phyloP scores from a whole-genome alignment of 2,113 vertebrate species.

The Dicerorhinus sumatrensis region DNA sequence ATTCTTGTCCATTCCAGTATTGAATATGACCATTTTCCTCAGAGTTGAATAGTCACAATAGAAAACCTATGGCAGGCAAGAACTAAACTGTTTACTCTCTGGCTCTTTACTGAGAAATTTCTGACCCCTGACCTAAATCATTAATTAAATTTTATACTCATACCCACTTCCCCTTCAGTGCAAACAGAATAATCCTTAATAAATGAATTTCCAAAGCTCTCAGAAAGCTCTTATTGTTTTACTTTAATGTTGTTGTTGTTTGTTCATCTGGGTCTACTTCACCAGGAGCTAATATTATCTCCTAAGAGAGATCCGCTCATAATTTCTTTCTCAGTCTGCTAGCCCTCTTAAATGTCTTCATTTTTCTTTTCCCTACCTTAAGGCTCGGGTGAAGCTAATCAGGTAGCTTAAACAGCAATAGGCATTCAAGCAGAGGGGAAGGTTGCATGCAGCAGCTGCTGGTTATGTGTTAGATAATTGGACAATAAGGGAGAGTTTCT shows the following conservation, averaged over 20 bases:
- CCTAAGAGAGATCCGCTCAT: neutral
- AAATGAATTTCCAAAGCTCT: neutral
- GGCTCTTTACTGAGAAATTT: neutral
- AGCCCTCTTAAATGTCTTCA: neutral
- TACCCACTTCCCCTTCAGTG: neutral
- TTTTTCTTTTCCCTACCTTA: neutral
- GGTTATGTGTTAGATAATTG: neutral
- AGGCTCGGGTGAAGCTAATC: neutral
- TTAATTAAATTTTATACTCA: neutral
- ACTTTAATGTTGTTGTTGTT: neutral
- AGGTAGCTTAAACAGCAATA: neutral
- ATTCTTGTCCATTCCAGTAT: neutral
- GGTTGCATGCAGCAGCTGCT: neutral
- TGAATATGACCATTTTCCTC: neutral
- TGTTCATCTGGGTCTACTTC: neutral
- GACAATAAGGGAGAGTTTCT: neutral
- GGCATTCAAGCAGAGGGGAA: neutral
- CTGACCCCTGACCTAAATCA: neutral
- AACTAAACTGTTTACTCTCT: neutral
- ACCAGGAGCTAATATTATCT: neutral
- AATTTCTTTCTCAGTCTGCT: neutral
- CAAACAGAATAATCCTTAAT: neutral
- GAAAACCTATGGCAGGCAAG: neutral
- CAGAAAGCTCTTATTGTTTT: neutral
- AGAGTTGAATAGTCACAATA: neutral